These are phyloP conservation scores for Lepetodrilus schrolli DNA, from an alignment of 2,888 invertebrate genomes.

Conservation along the genomic window DNA sequence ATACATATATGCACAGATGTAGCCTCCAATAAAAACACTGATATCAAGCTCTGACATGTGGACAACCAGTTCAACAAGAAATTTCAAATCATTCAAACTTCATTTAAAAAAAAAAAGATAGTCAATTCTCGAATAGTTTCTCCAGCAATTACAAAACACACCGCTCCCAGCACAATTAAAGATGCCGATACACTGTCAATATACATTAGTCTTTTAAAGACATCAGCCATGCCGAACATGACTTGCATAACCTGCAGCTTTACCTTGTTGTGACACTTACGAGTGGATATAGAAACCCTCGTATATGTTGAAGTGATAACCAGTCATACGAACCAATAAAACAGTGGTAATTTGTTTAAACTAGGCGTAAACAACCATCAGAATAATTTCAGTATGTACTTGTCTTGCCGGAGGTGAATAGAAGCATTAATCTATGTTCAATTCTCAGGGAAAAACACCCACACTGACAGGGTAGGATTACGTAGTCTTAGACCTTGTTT, in stretches of 20 bases:
- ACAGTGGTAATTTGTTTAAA: constrained; percentile 2
- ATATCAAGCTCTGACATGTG: too few relatives aligned
- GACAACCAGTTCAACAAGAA: too few relatives aligned
- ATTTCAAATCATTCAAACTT: too few relatives aligned
- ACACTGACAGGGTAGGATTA: not conserved
- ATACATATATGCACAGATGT: too few relatives aligned
- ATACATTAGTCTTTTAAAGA: not conserved
- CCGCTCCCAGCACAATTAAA: too few relatives aligned
- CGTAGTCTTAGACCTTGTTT: too few relatives aligned
- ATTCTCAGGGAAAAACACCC: not conserved
- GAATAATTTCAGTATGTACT: not conserved
- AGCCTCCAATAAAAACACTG: too few relatives aligned
- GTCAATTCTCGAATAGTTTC: not conserved
- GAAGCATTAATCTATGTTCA: not conserved
- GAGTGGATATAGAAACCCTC: not conserved
- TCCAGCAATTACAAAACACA: not conserved
- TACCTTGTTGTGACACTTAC: not conserved
- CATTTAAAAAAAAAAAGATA: too few relatives aligned
- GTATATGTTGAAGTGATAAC: not conserved
- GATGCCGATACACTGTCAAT: too few relatives aligned
- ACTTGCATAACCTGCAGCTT: not conserved
- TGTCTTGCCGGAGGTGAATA: not conserved
- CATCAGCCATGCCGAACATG: not conserved
- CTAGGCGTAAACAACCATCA: not conserved
- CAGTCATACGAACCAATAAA: constrained; percentile 16